A percentile compares a stretch with the other conserved stretches of the same genome.
These are phyloP conservation scores for Pterobdella sp. DNA, from an alignment of 2,888 invertebrate species.

Conservation along the genomic window DNA sequence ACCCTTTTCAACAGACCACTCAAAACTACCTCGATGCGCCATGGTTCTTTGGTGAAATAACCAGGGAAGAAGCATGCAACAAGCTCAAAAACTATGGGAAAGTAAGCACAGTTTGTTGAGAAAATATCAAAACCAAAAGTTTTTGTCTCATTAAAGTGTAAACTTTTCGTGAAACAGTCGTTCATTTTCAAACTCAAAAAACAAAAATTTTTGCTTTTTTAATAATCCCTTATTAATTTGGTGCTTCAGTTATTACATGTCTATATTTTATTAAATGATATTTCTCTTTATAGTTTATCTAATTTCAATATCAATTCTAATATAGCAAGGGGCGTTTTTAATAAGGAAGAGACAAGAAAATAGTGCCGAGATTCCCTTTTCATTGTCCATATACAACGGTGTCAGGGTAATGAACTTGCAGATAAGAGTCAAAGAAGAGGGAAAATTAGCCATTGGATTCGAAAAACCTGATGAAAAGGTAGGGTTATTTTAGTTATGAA, in stretches of 20 bases:
- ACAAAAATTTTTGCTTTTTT: too few relatives aligned
- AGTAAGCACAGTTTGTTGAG: background rate
- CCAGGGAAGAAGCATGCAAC: background rate
- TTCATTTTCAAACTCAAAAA: too few relatives aligned
- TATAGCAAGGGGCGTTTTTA: background rate
- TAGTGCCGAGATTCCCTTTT: background rate
- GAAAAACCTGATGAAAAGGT: conserved; percentile 11
- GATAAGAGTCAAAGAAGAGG: background rate
- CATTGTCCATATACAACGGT: conserved; percentile 7
- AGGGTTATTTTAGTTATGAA: background rate
- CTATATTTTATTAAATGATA: too few relatives aligned
- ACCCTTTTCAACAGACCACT: too few relatives aligned
- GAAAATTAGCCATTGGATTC: background rate
- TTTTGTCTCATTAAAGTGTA: too few relatives aligned
- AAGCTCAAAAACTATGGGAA: background rate
- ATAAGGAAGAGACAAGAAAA: background rate
- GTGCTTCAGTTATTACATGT: too few relatives aligned
- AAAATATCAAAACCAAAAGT: background rate
- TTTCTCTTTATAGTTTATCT: too few relatives aligned
- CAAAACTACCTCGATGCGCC: too few relatives aligned
- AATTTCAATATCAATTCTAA: too few relatives aligned
- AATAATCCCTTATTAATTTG: too few relatives aligned
- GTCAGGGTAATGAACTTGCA: background rate
- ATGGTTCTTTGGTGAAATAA: background rate
- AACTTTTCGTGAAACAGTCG: too few relatives aligned